Evolutionary conservation across 2,797 vertebrate species (phyloP), one percentile per base, ranked within the genome.

Genomic region (Tolypeutes matacus): DNA sequence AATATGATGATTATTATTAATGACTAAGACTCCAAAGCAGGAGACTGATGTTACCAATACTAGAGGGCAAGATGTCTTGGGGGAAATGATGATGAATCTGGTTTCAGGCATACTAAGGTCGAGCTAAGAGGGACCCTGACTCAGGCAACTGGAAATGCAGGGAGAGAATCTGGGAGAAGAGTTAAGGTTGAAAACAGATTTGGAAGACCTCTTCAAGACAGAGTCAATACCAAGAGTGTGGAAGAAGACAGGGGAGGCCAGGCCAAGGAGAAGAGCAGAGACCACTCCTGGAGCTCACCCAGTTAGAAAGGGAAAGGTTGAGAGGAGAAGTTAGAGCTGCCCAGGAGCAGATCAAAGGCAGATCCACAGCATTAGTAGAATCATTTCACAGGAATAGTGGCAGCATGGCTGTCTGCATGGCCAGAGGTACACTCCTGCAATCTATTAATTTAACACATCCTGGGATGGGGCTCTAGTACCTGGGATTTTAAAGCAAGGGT

Each of bases 31-130:
- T 31, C 62, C 80, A 76, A 65, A 49, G 46, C 46, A 2, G 77
- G 80, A 95, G 96, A 96, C 2, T 25, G 65, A 96, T 93, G 86
- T 42, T 91, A 86, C 65, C 85, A 91, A 84, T 95, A 96, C 69
- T 0, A 6, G 73, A 77, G 72, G 73, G 85, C 6, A 17, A 80
- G 17, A 29, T 81, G 21, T 82, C 49, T 92, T 88, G 31, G 58
- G 42, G 36, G 15, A 58, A 90, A 67, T 36, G n/a, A 93, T 87
- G 89, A 95, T 62, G n/a, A 65, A 92, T 88, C 75, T 95, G 46
- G 53, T 82, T 69, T 80, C 34, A 53, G 29, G 70, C 4, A 56
- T 2, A 64, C 34, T 53, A 72, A 21, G 5, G 39, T 42, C 84
- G 89, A 62, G 62, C 27, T 42, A 49, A 36, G 58, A 67, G 21